Conservation (phyloP, 2,113 vertebrate species). For the Dromaius novaehollandiae region DNA sequence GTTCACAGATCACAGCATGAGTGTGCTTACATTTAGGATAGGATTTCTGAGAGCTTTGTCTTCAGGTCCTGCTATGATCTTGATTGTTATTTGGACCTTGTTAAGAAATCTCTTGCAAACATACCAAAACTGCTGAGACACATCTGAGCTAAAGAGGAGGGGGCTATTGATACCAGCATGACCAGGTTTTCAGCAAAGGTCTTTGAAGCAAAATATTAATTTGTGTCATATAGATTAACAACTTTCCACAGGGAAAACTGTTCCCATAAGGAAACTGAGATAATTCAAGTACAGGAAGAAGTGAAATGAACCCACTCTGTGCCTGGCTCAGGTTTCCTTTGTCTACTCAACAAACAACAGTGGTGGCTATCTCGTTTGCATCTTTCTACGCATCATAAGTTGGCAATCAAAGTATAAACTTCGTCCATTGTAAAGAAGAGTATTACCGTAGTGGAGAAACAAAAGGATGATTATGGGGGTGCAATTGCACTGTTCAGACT, state of each 20-base stretch:
- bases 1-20: neutral
- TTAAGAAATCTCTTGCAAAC: neutral
- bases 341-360: neutral
- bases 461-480: slow-evolving; percentile 25
- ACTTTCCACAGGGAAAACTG: neutral
- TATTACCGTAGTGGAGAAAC: slow-evolving; percentile 44
- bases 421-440: slow-evolving; percentile 14
- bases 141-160: neutral
- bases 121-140: neutral
- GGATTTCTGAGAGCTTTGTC: neutral
- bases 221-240: neutral
- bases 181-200: neutral
- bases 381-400: neutral
- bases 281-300: neutral
- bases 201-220: neutral
- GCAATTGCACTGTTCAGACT: slow-evolving; percentile 58
- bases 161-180: neutral
- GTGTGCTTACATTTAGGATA: neutral
- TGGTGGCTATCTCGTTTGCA: neutral
- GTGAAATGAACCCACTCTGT: neutral
- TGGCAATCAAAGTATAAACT: neutral
- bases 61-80: neutral
- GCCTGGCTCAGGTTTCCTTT: neutral
- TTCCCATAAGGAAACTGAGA: neutral
- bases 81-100: neutral